phyloP scores from a whole-genome alignment of 2,797 vertebrate species.

The Mastacembelus armatus region DNA sequence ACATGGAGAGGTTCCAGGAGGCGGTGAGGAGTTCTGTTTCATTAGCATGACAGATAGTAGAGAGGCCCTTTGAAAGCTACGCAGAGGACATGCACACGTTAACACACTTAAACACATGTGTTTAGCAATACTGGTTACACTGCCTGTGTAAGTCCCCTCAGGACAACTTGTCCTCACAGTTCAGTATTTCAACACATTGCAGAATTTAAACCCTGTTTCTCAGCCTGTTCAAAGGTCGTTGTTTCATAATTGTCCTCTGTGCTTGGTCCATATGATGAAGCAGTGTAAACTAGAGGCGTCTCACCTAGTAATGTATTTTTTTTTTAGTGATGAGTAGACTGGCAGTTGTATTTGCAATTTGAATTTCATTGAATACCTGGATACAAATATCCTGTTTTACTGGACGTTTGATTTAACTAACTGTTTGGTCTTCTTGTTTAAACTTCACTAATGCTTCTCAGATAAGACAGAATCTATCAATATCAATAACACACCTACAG shows the following conservation, averaged over 20 bases:
- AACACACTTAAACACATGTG: constrained; percentile 17
- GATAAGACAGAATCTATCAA: no score
- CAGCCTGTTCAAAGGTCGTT: neutral
- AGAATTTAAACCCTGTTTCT: constrained; percentile 1
- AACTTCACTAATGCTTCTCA: no score
- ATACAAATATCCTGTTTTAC: no score
- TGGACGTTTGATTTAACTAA: no score
- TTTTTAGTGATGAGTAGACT: no score
- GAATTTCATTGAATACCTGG: no score
- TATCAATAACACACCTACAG: neutral
- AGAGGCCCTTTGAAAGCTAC: constrained; percentile 35
- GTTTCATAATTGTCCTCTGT: constrained; percentile 18
- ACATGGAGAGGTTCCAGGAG: constrained; percentile 21
- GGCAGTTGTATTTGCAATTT: no score
- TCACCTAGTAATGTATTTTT: no score
- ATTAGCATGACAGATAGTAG: constrained; percentile 48
- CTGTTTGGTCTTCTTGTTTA: no score
- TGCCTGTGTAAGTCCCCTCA: constrained; percentile 41
- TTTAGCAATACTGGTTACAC: constrained; percentile 38
- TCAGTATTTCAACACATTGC: constrained; percentile 43
- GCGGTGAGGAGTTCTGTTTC: constrained; percentile 37
- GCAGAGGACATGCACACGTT: constrained; percentile 11
- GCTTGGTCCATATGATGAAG: neutral
- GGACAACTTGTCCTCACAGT: constrained; percentile 9
- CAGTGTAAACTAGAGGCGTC: no score